phyloP scores from a whole-genome alignment of 2,797 vertebrate genomes.

The Helicolenus hilgendorfi region DNA sequence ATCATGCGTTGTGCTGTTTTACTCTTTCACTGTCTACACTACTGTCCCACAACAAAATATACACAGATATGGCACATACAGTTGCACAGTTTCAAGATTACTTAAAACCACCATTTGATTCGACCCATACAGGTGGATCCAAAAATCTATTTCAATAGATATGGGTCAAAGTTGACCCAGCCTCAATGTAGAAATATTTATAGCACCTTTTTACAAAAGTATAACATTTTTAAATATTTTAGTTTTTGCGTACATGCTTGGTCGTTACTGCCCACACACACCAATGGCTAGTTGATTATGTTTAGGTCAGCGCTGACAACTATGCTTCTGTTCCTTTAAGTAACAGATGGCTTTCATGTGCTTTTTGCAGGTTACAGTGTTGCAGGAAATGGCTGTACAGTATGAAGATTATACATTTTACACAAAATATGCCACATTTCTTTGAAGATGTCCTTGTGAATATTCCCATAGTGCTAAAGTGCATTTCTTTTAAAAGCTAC shows the following conservation, averaged over 20 bases:
- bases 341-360: background rate
- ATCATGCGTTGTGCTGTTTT: too few species aligned
- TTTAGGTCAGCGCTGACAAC: background rate
- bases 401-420: background rate
- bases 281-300: background rate
- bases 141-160: background rate
- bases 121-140: background rate
- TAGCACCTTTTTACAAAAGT: background rate
- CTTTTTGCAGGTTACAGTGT: background rate
- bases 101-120: background rate
- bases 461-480: slow-evolving; percentile 34
- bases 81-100: too few species aligned
- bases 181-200: background rate
- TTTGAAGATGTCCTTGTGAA: slow-evolving; percentile 48
- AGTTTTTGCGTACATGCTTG: background rate
- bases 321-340: background rate
- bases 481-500: slow-evolving; percentile 57
- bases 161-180: background rate
- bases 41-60: too few species aligned
- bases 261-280: background rate
- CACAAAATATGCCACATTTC: background rate
- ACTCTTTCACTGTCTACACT: too few species aligned
- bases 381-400: background rate
- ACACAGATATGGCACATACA: too few species aligned
- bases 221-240: background rate